Evolutionary conservation across 2,888 invertebrate genomes (phyloP), one percentile per base, ranked within the genome.

Genomic region (Marasmarcha lunaedactyla): DNA sequence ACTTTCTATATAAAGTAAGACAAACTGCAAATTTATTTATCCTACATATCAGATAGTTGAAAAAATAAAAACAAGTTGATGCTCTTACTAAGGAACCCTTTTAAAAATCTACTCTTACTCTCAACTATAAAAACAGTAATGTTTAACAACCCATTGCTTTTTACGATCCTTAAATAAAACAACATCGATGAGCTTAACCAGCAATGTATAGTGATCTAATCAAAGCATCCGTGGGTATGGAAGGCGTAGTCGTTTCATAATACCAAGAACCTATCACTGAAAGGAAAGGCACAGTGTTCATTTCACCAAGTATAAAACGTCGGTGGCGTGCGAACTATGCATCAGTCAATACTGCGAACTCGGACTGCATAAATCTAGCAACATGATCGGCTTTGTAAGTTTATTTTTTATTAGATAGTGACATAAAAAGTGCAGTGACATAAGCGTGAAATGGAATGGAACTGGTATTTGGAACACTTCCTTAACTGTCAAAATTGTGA

Each of bases 381-480:
- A 79, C 79, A 83, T 83, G 83, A 79, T 78, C 71, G 78, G 77
- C 47, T 67, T 78, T 62, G 83, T 83, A 76, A 83, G 83, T 83
- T 50, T 47, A 50, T 44, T 44, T 40, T 45, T 38, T 33, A 14
- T 33, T 15, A 6, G 15, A 11, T 13, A 20, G 36, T 36, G 33
- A 13, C 20, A 14, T 34, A 40, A 33, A 37, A 36, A 30, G 33
- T 33, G 34, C 15, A n/a, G 36, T 41, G 41, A 40, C 38, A 15
- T 44, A 42, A 46, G n/a, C n/a, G 25, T 39, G 14, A 38, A 42
- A 25, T 15, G 36, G 44, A 46, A 39, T 14, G 30, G 30, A 30
- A 30, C 30, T 9, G n/a, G n/a, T 30, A 11, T 30, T 30, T 30
- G 20, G 20, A 20, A 20, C 20, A 7, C 20, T 5, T 20, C 20